Evolutionary conservation across 2,888 invertebrate species (phyloP).

Genomic region (Zaprionus obscuricornis): DNA sequence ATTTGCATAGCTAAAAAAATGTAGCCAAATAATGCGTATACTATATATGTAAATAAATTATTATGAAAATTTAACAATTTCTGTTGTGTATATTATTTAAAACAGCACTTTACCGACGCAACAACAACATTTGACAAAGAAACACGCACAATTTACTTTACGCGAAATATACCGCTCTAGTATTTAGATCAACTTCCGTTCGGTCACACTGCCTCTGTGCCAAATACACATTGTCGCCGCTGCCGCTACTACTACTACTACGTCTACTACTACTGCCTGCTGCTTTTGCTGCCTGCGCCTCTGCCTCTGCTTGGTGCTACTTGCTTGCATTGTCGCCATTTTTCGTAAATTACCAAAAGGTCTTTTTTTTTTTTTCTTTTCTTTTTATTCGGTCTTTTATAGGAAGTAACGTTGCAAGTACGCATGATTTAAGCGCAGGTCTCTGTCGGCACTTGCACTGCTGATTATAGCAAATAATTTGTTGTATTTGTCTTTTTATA

Average conservation of each 20-base stretch:
- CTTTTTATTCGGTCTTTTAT: no score
- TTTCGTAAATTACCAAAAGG: conserved; percentile 77
- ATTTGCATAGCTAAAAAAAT: no score
- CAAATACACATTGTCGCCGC: conserved; percentile 67
- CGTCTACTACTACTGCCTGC: conserved; percentile 8
- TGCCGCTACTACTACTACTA: conserved; percentile 26
- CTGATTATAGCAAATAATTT: conserved; percentile 20
- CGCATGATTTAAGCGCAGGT: conserved; percentile 45
- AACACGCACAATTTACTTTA: no score
- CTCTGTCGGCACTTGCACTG: conserved; percentile 46
- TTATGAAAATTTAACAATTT: conserved; percentile 22
- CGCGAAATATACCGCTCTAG: conserved; percentile 47
- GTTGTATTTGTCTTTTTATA: conserved; percentile 3
- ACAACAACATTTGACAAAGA: no score
- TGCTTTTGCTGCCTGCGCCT: conserved; percentile 20
- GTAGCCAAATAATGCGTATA: no score
- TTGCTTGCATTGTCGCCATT: conserved; percentile 81
- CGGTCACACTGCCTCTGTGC: conserved; percentile 66
- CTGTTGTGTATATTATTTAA: conserved; percentile 2
- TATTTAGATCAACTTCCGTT: conserved; percentile 44
- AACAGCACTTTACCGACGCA: conserved; percentile 7
- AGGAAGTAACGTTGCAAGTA: conserved; percentile 46
- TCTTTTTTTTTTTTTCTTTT: conserved; percentile 49
- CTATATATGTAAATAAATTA: no score
- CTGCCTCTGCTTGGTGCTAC: conserved; percentile 39